These are phyloP conservation scores for Pardosa pseudoannulata DNA, from an alignment of 2,888 invertebrate genomes.

Conservation along the genomic window DNA sequence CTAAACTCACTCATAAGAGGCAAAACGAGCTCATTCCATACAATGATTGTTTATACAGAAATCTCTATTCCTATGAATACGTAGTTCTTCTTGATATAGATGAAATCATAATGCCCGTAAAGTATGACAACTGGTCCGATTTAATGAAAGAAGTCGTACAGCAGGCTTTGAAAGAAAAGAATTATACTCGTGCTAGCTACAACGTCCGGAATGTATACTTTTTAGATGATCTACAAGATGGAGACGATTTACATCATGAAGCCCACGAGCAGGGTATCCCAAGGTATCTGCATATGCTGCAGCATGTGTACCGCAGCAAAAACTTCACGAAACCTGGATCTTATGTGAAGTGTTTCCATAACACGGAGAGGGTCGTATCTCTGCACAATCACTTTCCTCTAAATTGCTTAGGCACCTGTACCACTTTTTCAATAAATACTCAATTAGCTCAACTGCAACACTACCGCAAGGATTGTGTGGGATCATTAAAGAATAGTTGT, in stretches of 20 bases:
- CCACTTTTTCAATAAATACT: slow-evolving; percentile 89
- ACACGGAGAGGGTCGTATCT: slow-evolving; percentile 90
- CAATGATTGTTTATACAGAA: slow-evolving; percentile 87
- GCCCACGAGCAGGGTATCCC: slow-evolving; percentile 75
- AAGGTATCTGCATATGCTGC: slow-evolving; percentile 93
- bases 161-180: slow-evolving; percentile 82
- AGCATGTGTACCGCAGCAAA: slow-evolving; percentile 91
- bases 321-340: slow-evolving; percentile 95
- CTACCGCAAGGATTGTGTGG: slow-evolving; percentile 94
- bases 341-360: slow-evolving; percentile 95
- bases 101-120: slow-evolving; percentile 84
- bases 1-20: slow-evolving; percentile 83
- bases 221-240: slow-evolving; percentile 89
- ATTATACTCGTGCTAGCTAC: slow-evolving; percentile 85
- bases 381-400: slow-evolving; percentile 95
- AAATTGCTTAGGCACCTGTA: slow-evolving; percentile 88
- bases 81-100: slow-evolving; percentile 85
- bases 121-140: slow-evolving; percentile 81
- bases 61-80: slow-evolving; percentile 82
- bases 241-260: slow-evolving; percentile 74
- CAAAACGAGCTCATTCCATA: slow-evolving; percentile 85
- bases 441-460: slow-evolving; percentile 92
- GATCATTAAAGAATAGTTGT: slow-evolving; percentile 89
- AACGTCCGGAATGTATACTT: slow-evolving; percentile 95
- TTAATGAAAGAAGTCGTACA: slow-evolving; percentile 80